Evolutionary conservation across 1,140 invertebrate genomes (phyloP), one percentile per base, ranked within the genome.

Genomic region (Brachionus manjavacas): DNA sequence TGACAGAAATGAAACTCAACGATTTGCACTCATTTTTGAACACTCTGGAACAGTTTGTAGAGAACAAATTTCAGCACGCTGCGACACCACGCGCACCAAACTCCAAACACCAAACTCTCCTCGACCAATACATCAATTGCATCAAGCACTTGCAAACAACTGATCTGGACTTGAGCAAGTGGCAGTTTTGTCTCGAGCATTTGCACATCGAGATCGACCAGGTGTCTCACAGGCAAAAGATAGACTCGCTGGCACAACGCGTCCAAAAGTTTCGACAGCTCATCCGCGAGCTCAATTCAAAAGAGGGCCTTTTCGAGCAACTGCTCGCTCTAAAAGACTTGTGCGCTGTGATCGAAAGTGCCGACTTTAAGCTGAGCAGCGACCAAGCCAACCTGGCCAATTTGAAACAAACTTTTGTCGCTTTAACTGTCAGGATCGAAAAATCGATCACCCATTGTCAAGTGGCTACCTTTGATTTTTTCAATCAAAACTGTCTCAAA

Each of bases 1-100:
- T 41, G 11, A 60, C 16, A 3, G 64, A 68, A 23, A 66, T 64
- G 2, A 81, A 81, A 16, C 14, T 81, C 4, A 81, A 68, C 11
- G 79, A 81, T 68, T 14, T 81, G 25, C 23, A 60, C 25, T 68
- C 52, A 4, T 81, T 81, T 81, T 20, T 81, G n/a, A 81, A 43
- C 20, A 43, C 16, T 3, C 1, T 64, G 4, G 35, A 41, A 6
- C 64, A 81, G 39, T 68, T 64, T 81, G 6, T 81, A 7, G 35
- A 46, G 3, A 43, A 66, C 0, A 60, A 64, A 64, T 68, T 60
- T 64, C 0, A 4, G 1, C 31, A n/a, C n/a, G n/a, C n/a, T n/a
- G n/a, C n/a, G n/a, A n/a, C n/a, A n/a, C n/a, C n/a, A n/a, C n/a
- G n/a, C n/a, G n/a, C n/a, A n/a, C n/a, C n/a, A n/a, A n/a, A n/a